These are phyloP conservation scores for Deroplatys truncata DNA, from an alignment of 2,888 invertebrate genomes.

Conservation along the genomic window DNA sequence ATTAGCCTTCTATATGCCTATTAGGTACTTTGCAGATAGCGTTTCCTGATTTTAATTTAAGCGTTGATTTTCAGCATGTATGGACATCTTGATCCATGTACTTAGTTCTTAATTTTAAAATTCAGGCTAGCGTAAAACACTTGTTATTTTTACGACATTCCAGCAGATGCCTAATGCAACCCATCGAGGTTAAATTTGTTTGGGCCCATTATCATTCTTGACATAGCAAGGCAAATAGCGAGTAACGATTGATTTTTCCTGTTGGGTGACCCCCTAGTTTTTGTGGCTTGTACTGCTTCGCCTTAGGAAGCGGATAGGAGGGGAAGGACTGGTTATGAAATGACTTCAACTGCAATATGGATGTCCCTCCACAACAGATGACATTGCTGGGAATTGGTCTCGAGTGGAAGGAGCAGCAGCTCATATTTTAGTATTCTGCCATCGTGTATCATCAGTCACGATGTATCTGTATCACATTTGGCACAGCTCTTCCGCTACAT, in stretches of 20 bases:
- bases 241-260: neutral
- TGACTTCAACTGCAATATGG: conserved; percentile 8
- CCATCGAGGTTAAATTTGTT: neutral
- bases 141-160: too few species aligned
- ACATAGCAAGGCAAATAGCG: neutral
- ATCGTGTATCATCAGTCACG: conserved; percentile 6
- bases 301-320: neutral
- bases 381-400: conserved; percentile 9
- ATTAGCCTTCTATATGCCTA: too few species aligned
- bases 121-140: too few species aligned
- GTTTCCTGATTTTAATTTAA: too few species aligned
- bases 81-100: too few species aligned
- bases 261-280: neutral
- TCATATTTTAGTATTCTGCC: conserved; percentile 11
- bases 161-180: neutral
- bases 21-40: too few species aligned
- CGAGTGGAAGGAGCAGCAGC: neutral
- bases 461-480: conserved; percentile 11
- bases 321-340: neutral
- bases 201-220: neutral
- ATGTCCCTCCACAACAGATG: conserved; percentile 8
- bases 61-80: too few species aligned
- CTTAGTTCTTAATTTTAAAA: too few species aligned
- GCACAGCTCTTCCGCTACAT: neutral
- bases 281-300: neutral